phyloP scores from a whole-genome alignment of 2,797 vertebrate genomes.

The Eutrigla gurnardus region DNA sequence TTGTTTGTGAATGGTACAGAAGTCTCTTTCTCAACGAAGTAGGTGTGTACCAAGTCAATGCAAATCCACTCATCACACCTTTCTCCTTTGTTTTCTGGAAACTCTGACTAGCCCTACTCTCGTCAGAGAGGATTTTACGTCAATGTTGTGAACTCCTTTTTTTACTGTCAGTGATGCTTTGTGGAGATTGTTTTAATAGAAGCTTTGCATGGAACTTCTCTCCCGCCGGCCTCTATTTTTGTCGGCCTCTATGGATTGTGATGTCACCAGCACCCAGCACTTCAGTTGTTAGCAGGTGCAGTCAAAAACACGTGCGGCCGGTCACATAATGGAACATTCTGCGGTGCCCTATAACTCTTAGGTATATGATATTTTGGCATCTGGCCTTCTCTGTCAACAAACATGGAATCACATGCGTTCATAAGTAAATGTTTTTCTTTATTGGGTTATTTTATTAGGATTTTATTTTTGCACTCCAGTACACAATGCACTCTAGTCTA shows the following conservation, averaged over 20 bases:
- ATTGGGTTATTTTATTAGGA: neutral
- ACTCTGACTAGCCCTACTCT: too few species aligned
- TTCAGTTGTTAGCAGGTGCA: conserved; percentile 19
- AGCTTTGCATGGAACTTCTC: neutral
- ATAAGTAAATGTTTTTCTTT: neutral
- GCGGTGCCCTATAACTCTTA: neutral
- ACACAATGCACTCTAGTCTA: too few species aligned
- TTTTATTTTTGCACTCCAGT: conserved; percentile 4
- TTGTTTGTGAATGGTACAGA: neutral
- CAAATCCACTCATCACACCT: too few species aligned
- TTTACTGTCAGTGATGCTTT: too few species aligned
- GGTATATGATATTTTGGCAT: neutral
- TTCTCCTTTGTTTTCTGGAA: too few species aligned
- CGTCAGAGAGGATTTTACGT: too few species aligned
- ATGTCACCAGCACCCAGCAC: neutral
- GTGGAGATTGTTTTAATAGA: neutral
- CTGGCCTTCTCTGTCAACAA: neutral
- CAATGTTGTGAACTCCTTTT: too few species aligned
- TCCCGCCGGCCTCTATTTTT: neutral
- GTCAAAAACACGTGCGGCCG: conserved; percentile 14
- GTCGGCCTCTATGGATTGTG: neutral
- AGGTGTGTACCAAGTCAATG: too few species aligned
- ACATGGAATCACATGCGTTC: neutral
- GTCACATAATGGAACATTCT: conserved; percentile 3
- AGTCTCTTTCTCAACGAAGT: too few species aligned